Conservation (phyloP, 2,888 invertebrate species). For the Tortrix viridana region DNA sequence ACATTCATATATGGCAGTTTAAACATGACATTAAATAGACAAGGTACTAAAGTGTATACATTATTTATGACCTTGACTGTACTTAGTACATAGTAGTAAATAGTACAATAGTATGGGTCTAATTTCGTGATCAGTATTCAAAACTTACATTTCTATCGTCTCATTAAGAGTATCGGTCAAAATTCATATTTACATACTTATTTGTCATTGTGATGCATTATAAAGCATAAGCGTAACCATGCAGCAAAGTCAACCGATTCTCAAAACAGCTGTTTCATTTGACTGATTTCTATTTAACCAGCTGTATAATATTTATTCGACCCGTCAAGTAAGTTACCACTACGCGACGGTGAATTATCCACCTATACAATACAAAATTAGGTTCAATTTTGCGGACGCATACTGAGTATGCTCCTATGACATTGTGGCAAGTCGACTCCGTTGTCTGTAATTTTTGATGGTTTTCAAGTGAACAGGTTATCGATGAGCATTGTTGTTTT, state of each 20-base stretch:
- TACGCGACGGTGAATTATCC: not conserved
- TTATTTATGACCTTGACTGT: too few relatives aligned
- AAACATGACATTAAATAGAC: too few relatives aligned
- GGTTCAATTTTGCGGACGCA: not conserved
- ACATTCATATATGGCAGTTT: too few relatives aligned
- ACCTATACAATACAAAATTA: not conserved
- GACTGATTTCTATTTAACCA: conserved; percentile 12
- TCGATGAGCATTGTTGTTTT: conserved; percentile 12
- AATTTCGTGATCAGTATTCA: too few relatives aligned
- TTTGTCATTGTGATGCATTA: not conserved
- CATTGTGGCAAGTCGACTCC: not conserved
- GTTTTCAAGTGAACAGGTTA: conserved; percentile 8
- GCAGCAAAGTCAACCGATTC: not conserved
- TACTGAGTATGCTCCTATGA: not conserved
- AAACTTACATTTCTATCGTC: too few relatives aligned
- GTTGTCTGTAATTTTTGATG: conserved; percentile 12
- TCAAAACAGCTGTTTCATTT: conserved; percentile 2
- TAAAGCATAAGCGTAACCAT: too few relatives aligned
- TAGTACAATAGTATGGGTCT: too few relatives aligned
- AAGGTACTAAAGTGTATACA: too few relatives aligned
- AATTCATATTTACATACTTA: too few relatives aligned
- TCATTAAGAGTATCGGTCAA: too few relatives aligned
- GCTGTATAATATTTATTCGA: not conserved
- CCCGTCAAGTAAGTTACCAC: not conserved
- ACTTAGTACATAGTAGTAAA: too few relatives aligned